A percentile compares a stretch with the other conserved stretches of the same genome.
Evolutionary conservation across 1,140 invertebrate species (phyloP).

Genomic region (fruit fly (Drosophila melanogaster)): DNA sequence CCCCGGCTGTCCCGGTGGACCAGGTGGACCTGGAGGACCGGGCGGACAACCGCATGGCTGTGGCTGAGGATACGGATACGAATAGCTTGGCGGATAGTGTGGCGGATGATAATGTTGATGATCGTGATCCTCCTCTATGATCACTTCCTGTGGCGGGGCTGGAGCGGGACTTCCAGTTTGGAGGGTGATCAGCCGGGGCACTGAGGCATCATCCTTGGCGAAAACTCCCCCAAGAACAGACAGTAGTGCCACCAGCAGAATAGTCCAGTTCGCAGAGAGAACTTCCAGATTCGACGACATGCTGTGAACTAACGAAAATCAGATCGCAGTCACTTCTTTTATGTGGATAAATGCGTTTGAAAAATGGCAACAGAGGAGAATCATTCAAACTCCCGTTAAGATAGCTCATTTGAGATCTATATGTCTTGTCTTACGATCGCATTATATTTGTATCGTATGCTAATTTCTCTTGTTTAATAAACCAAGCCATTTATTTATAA

Average conservation of each 20-base stretch:
- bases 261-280: conserved; percentile 3
- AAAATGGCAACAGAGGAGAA: conserved; percentile 10
- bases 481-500: conserved; percentile 46
- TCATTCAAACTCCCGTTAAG: conserved; percentile 42
- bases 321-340: conserved; percentile 26
- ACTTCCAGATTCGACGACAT: conserved; percentile 36
- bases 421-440: neutral
- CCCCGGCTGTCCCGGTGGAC: conserved; percentile 35
- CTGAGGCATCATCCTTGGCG: conserved; percentile 9
- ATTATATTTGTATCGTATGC: conserved; percentile 22
- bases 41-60: conserved; percentile 49
- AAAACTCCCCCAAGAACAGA: neutral
- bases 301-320: conserved; percentile 39
- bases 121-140: conserved; percentile 27
- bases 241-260: neutral
- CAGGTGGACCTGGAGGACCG: conserved; percentile 55
- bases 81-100: conserved; percentile 5
- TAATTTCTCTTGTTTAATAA: conserved; percentile 40
- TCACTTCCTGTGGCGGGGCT: conserved; percentile 29
- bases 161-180: conserved; percentile 31
- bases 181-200: conserved; percentile 30
- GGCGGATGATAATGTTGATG: conserved; percentile 14
- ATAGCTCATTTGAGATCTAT: conserved; percentile 41
- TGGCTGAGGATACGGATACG: conserved; percentile 27
- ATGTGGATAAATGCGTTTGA: conserved; percentile 15